A percentile compares a stretch with the other conserved stretches of the same genome.
Conservation (phyloP, 2,888 invertebrate genomes). For the Caenorhabditis wallacei region DNA sequence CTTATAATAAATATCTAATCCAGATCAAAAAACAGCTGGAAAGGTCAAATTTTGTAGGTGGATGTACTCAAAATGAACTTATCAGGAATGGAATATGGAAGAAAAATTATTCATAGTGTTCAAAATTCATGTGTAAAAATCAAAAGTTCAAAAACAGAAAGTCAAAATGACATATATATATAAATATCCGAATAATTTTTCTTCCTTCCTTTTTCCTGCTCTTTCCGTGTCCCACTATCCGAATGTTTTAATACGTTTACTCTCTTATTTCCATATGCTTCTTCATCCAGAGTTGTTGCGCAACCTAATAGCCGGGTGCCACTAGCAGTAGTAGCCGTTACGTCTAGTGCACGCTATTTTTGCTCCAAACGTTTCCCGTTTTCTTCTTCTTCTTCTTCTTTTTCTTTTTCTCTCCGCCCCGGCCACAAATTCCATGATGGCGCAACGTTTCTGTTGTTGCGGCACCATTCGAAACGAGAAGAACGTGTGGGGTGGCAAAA, state of each 20-base stretch:
- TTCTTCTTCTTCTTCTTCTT: conserved; percentile 13
- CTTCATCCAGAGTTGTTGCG: conserved; percentile 50
- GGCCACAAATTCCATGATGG: conserved; percentile 54
- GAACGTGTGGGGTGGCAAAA: conserved; percentile 57
- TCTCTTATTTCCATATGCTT: conserved; percentile 53
- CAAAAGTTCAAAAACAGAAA: conserved; percentile 14
- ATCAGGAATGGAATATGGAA: neutral
- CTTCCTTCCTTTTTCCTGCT: conserved; percentile 11
- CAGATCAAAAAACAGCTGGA: conserved; percentile 8
- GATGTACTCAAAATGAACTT: neutral
- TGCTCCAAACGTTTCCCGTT: conserved; percentile 32
- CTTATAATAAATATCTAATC: neutral
- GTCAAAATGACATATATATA: conserved; percentile 10
- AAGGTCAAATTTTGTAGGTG: conserved; percentile 3
- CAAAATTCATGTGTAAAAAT: neutral
- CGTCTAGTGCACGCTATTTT: conserved; percentile 35
- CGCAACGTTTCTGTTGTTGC: conserved; percentile 44
- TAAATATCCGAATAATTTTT: conserved; percentile 1
- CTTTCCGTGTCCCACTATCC: conserved; percentile 30
- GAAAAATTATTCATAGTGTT: too few relatives aligned
- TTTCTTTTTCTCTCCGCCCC: conserved; percentile 13
- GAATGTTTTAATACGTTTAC: conserved; percentile 51
- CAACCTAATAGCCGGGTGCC: conserved; percentile 57
- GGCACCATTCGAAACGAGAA: conserved; percentile 64
- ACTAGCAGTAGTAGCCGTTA: conserved; percentile 37